Percentiles rank a stretch among this genome's conserved stretches.
Evolutionary conservation across 2,113 vertebrate species (phyloP).

Genomic region (Plecturocebus donacophilus): DNA sequence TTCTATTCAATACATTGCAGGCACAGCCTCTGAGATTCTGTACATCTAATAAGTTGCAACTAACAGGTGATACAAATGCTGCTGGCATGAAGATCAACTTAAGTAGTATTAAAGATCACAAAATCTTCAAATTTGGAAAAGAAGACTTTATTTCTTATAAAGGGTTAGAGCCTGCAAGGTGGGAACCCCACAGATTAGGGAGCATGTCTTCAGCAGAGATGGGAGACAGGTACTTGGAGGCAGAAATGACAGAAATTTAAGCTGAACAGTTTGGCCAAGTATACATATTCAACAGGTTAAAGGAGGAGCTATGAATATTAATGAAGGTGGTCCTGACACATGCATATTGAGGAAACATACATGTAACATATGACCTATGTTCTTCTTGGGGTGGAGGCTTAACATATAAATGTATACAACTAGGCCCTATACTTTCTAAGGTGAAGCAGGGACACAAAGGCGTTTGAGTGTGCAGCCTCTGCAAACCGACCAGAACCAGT

Average conservation of each 20-base stretch:
- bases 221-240: background rate
- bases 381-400: no score
- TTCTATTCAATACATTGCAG: background rate
- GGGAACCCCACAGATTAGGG: background rate
- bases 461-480: background rate
- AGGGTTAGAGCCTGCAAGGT: background rate
- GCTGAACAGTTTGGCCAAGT: background rate
- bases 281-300: background rate
- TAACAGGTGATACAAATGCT: background rate
- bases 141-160: background rate
- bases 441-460: background rate
- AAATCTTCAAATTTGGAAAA: background rate
- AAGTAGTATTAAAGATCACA: background rate
- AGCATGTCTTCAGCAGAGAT: background rate
- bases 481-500: background rate
- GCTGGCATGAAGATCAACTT: background rate
- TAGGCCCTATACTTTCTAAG: background rate
- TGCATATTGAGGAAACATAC: background rate
- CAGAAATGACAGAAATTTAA: background rate
- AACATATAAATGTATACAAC: background rate
- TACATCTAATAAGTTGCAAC: background rate
- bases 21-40: background rate
- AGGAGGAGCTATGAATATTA: background rate
- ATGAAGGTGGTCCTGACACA: background rate
- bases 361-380: background rate